A percentile compares a stretch with the other conserved stretches of the same genome.
These are phyloP conservation scores for Paragorgia papillata DNA, from an alignment of 92 coral and sea anemone genomes.

Conservation along the genomic window DNA sequence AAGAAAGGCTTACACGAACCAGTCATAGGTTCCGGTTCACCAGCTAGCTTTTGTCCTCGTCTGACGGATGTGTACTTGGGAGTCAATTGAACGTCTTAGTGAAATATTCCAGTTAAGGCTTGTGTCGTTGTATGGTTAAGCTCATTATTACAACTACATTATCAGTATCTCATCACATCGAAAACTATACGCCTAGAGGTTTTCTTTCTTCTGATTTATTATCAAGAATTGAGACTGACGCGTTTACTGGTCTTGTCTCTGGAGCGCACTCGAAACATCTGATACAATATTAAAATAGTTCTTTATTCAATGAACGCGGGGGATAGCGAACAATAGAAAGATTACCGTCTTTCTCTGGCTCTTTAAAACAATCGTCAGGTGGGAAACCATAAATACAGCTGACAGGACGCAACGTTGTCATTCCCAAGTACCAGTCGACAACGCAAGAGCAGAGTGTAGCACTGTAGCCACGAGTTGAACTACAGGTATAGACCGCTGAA, in stretches of 20 bases:
- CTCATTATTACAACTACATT: not conserved
- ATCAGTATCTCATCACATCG: not conserved
- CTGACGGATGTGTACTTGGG: slow-evolving; percentile 45
- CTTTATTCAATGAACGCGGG: slow-evolving; percentile 45
- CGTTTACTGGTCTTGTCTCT: too few relatives aligned
- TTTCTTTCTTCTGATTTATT: not conserved
- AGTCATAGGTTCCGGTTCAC: slow-evolving; percentile 37
- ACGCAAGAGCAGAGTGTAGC: not conserved
- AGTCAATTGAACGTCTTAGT: slow-evolving; percentile 31
- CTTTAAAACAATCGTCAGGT: slow-evolving; percentile 32
- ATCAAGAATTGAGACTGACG: too few relatives aligned
- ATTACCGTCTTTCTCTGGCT: slow-evolving; percentile 7
- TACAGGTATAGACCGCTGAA: not conserved
- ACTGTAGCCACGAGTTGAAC: not conserved
- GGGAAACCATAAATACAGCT: slow-evolving; percentile 28
- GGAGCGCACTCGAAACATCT: not conserved
- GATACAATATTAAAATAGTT: slow-evolving; percentile 36
- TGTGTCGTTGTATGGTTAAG: slow-evolving; percentile 11
- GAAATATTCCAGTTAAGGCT: slow-evolving; percentile 36
- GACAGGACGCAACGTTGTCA: slow-evolving; percentile 14
- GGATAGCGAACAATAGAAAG: slow-evolving; percentile 42
- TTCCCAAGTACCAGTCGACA: not conserved
- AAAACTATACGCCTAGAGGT: too few relatives aligned
- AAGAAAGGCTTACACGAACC: slow-evolving; percentile 34
- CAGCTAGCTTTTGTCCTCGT: slow-evolving; percentile 30